These are phyloP conservation scores for Cotesia congregata DNA, from an alignment of 2,888 invertebrate genomes.

Conservation along the genomic window DNA sequence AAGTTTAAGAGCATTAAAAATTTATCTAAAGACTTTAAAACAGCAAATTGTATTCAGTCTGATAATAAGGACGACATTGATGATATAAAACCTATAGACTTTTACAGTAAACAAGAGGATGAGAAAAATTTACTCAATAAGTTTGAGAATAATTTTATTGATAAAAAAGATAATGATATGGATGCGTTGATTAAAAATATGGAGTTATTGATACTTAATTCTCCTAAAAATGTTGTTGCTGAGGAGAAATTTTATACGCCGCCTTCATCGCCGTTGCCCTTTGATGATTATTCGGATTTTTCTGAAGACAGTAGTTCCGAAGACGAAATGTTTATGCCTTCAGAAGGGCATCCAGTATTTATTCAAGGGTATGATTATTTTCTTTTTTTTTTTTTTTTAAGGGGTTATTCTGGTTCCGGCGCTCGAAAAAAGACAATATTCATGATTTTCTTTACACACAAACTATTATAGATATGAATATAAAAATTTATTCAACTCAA, in stretches of 20 bases:
- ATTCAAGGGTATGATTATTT: conserved; percentile 77
- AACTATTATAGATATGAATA: no score
- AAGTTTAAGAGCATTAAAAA: neutral
- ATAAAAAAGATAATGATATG: conserved; percentile 17
- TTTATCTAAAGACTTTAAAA: neutral
- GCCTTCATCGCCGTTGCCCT: conserved; percentile 61
- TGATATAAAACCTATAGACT: neutral
- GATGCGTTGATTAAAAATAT: conserved; percentile 20
- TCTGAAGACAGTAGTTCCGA: conserved; percentile 61
- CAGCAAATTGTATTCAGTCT: neutral
- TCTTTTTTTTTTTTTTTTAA: conserved; percentile 22
- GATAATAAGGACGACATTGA: neutral
- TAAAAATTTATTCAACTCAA: no score
- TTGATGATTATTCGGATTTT: conserved; percentile 64
- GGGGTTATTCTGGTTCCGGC: conserved; percentile 3
- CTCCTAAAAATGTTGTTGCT: conserved; percentile 41
- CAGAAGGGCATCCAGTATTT: conserved; percentile 73
- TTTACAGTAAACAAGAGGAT: neutral
- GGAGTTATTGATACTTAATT: neutral
- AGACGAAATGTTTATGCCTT: conserved; percentile 71
- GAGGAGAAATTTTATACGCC: conserved; percentile 77
- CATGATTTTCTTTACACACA: no score
- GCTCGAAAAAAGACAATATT: no score
- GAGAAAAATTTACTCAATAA: neutral
- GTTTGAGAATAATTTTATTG: neutral